Percentiles rank a stretch among this genome's conserved stretches.
Evolutionary conservation across 1,140 invertebrate species (phyloP).

Genomic region (Tetragnatha versicolor): DNA sequence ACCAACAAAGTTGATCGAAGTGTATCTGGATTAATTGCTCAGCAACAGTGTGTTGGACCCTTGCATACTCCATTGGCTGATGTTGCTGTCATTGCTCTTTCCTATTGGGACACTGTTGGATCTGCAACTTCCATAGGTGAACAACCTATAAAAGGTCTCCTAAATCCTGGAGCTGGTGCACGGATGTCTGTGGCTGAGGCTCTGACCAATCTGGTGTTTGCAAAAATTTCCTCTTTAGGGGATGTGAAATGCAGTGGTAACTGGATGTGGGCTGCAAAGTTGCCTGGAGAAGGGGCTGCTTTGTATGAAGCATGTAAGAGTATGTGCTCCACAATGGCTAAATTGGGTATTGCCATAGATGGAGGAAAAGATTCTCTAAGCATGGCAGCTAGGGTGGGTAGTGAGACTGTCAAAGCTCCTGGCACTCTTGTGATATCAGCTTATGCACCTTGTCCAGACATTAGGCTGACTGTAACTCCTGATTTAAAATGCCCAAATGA

Average conservation of each 20-base stretch:
- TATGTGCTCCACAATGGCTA: conserved; percentile 86
- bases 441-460: conserved; percentile 92
- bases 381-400: conserved; percentile 88
- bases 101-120: conserved; percentile 71
- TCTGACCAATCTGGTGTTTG: conserved; percentile 94
- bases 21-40: conserved; percentile 91
- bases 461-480: conserved; percentile 81
- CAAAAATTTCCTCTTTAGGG: conserved; percentile 79
- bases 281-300: conserved; percentile 86
- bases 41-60: conserved; percentile 97
- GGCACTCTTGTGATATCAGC: conserved; percentile 91
- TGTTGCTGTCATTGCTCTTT: conserved; percentile 90
- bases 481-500: conserved; percentile 79
- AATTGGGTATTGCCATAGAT: conserved; percentile 90
- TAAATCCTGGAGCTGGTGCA: conserved; percentile 82
- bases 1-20: conserved; percentile 95
- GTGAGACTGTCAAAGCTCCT: conserved; percentile 82
- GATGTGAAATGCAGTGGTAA: conserved; percentile 98
- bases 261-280: conserved; percentile 99
- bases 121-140: conserved; percentile 94
- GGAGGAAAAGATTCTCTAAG: conserved; percentile 98
- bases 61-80: conserved; percentile 94
- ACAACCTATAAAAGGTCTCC: conserved; percentile 91
- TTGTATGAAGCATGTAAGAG: conserved; percentile 86
- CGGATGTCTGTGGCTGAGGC: conserved; percentile 93